Evolutionary conservation across 2,888 invertebrate species (phyloP), one percentile per base, ranked within the genome.

Genomic region (Troglohyphantes excavatus): DNA sequence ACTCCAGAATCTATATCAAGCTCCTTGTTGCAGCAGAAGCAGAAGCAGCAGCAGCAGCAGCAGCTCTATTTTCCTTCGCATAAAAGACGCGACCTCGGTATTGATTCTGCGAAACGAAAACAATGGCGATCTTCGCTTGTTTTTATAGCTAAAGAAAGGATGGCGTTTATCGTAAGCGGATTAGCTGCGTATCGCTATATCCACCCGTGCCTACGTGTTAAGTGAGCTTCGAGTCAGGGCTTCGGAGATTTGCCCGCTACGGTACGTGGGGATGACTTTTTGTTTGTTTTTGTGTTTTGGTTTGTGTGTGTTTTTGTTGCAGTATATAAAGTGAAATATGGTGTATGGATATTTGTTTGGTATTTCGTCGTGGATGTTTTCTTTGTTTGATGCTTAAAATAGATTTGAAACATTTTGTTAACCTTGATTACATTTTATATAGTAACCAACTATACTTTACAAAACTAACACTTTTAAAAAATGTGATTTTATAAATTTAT

Each of bases 91-190:
- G 11, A 65, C 13, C 53, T 19, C 9, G 7, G 33, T 68, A 81
- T 81, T 53, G 79, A 81, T 81, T 68, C 21, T 23, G 13, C 3
- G 79, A 27, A 81, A 68, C 13, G 53, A 81, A 81, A 81, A 68
- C 67, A 67, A 81, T 43, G 53, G 53, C 21, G 27, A 27, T 33
- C 53, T 39, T 13, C 43, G 23, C 43, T 43, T 81, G 46, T 81
- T 81, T 81, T 53, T 68, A 53, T 81, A 67, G 39, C 39, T 39
- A 39, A 7, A 39, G 39, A 39, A 39, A 39, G 39, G 13, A 39
- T 13, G 13, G 67, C 67, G 79, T 68, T 68, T 81, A 81, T 46
- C 53, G 29, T 81, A 81, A 81, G 79, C 79, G 67, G 79, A 61
- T 81, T 81, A 81, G 27, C 19, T 6, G 19, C 2, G 46, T 53